Evolutionary conservation across 2,797 vertebrate species (phyloP), one percentile per base, ranked within the genome.

Genomic region (Danionella dracula): DNA sequence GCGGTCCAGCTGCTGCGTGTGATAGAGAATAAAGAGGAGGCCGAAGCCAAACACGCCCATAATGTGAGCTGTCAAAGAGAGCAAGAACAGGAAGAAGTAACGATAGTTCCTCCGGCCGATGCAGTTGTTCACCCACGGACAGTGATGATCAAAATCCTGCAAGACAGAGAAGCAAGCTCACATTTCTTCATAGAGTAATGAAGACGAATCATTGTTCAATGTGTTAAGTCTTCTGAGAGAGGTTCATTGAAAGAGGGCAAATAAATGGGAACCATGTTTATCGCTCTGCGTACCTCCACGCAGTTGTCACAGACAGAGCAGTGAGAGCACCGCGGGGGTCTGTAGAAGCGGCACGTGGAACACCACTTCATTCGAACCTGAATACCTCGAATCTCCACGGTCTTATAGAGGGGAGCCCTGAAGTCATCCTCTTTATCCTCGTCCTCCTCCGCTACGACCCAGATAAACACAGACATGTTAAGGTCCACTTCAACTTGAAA

Each of bases 311-410:
- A 98, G 79, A 98, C 95, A 0, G 95, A 98, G 88, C 96, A 97
- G 84, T 98, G 96, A 31, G 96, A 98, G 82, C 96, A 98, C 21
- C 96, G 92, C 0, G 96, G 96, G 0, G 95, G 96, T 5, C 95
- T 86, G 90, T 98, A 98, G 87, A 98, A 98, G 46, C 94, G 94
- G 78, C 95, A 98, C 48, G 95, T 97, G 0, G 96, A 95, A 1
- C 96, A 98, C 95, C 96, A 98, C 64, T 98, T 98, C 95, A 97
- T 98, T 80, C 94, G 88, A 79, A 96, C 94, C 85, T 98, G 96
- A 74, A 98, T 97, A 59, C 95, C 94, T 56, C 93, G 87, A 80
- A 99, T 95, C 85, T 99, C 95, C 83, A 99, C 96, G 0, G 94
- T 99, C 82, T 99, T 99, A 79, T 98, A 98, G 13, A 99, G 92